Evolutionary conservation across 1,140 invertebrate genomes (phyloP), one percentile per base, ranked within the genome.

Genomic region (Panonychus citri): DNA sequence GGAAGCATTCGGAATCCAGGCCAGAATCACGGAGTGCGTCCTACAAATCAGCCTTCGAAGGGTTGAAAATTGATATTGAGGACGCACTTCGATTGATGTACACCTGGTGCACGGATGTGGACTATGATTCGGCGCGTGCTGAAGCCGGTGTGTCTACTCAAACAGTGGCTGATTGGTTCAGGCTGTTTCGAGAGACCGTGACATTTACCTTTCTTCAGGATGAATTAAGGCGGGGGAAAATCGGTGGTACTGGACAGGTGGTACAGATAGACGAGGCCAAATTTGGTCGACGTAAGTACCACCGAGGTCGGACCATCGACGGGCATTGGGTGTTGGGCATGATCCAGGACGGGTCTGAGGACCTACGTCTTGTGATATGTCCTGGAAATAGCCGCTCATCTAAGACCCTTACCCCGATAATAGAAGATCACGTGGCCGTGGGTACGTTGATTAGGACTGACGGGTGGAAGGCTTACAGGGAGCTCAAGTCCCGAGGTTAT

Each of bases 211-310:
- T 34, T 34, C 5, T 34, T 12, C 5, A 34, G 12, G 30, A 34
- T 7, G 30, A 34, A 34, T 5, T 10, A 46, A 1, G 17, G 7
- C 5, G 42, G 7, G 55, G 42, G 12, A 57, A 51, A 49, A 24
- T 62, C 12, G 59, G 57, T 24, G 57, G 61, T 17, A 2, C 13
- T n/a, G 59, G 59, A 5, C n/a, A 19, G 1, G 27, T 57, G 50
- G 59, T 59, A 17, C 57, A 63, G 54, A 53, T 60, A 1, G 56
- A 62, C 37, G 60, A 63, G 53, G 17, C 50, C 3, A 59, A 53
- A 42, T 58, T 63, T 39, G 60, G 55, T 3, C 54, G 54, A 52
- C 37, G 50, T 39, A 62, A 63, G 43, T 60, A 54, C 37, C 43
- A 59, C 30, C n/a, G 43, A 10, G 58, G 58, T 7, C 43, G 53